phyloP scores from a whole-genome alignment of 2,113 vertebrate genomes.

The Alligator mississippiensis region DNA sequence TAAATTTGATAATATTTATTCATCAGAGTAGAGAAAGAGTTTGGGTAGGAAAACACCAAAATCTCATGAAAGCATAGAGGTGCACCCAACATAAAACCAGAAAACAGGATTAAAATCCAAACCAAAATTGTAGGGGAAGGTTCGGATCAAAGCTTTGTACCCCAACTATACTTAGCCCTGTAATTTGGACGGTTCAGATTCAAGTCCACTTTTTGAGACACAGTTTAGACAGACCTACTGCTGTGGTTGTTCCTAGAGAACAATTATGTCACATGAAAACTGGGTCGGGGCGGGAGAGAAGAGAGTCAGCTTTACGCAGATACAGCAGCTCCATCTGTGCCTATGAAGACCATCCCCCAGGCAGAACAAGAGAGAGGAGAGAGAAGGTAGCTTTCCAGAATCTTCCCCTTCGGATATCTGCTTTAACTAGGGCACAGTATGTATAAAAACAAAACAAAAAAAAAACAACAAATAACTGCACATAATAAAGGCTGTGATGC shows the following conservation, averaged over 20 bases:
- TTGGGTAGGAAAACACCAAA: neutral
- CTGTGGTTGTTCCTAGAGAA: neutral
- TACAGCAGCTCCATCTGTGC: neutral
- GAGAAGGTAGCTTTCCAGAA: neutral
- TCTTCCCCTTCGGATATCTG: neutral
- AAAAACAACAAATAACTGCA: accelerated
- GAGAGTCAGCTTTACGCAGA: neutral
- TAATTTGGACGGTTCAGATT: neutral
- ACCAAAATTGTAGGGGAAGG: neutral
- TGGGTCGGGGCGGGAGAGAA: neutral
- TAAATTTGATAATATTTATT: neutral
- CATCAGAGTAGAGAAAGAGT: neutral
- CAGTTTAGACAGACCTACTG: accelerated
- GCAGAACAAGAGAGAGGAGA: accelerated
- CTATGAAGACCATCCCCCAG: accelerated
- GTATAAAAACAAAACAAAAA: too few species aligned
- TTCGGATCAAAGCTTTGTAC: neutral
- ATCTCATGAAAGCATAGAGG: neutral
- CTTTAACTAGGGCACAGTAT: accelerated
- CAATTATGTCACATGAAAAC: neutral
- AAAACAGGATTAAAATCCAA: neutral
- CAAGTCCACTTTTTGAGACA: accelerated
- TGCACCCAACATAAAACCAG: neutral
- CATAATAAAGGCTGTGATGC: neutral
- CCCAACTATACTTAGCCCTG: neutral